Evolutionary conservation across 2,113 vertebrate species (phyloP).

Genomic region (Etia nguti): DNA sequence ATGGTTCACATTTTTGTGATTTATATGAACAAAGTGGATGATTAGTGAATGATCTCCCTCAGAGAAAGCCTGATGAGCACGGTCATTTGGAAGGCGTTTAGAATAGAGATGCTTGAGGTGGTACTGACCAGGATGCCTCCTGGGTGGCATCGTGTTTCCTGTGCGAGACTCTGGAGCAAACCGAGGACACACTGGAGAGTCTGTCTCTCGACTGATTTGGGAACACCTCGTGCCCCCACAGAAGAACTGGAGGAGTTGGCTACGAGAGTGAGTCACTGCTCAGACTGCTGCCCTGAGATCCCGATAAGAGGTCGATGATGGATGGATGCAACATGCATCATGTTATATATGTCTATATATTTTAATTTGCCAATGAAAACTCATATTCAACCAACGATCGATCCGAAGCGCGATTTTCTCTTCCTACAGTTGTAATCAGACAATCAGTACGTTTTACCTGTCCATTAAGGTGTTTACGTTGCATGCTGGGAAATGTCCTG

Average conservation of each 20-base stretch:
- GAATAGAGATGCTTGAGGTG: too few species aligned
- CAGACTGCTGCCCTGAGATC: neutral
- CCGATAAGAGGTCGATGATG: neutral
- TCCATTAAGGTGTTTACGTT: neutral
- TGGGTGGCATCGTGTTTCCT: neutral
- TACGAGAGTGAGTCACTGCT: neutral
- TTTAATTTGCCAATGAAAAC: neutral
- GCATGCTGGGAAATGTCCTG: slow-evolving; percentile 13
- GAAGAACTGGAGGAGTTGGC: neutral
- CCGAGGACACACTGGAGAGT: neutral
- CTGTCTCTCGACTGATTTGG: neutral
- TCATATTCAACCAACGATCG: neutral
- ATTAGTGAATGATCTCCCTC: neutral
- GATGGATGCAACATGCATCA: neutral
- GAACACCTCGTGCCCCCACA: neutral
- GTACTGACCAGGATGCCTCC: neutral
- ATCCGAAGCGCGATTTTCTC: neutral
- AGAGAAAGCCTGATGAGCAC: neutral
- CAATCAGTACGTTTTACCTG: neutral
- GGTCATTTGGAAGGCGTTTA: too few species aligned
- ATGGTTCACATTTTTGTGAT: neutral
- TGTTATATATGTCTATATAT: neutral
- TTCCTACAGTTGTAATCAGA: neutral
- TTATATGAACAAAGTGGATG: neutral
- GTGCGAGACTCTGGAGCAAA: neutral